Base-by-base conservation (phyloP, 2,113 vertebrate genomes). In the Labeo rohita region DNA sequence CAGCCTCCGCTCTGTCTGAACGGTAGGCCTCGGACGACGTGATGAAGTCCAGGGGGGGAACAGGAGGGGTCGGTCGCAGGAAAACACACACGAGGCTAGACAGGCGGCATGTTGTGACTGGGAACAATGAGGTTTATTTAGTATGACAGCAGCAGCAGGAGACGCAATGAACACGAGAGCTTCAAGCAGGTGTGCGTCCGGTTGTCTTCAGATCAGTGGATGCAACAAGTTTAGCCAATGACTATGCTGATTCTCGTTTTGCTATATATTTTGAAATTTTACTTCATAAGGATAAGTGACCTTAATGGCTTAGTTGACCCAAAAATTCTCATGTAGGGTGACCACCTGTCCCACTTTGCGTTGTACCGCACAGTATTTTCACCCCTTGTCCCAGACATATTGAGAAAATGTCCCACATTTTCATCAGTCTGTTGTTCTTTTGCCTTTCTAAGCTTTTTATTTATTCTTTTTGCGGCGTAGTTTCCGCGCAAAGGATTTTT, bases 51-150 rank as follows among this genome's bases (percentile, higher is more conserved):
- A 65, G 80, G 47, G 85, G 63, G 28, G 56, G 36, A 76, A 23
- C 28, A 10, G 39, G 72, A 73, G 12, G 23, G 59, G 8, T 54
- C 56, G 49, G 75, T 74, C 59, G 56, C 43, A 70, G 59, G 61
- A 89, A 70, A 73, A 85, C 80, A 83, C 70, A 78, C 85, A 79
- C 15, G 66, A 81, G 68, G 34, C 23, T 36, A 75, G 66, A 80
- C 75, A 59, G 56, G 63, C 36, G 74, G 54, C 76, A 83, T 84
- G 89, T 86, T 88, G 84, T 84, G 85, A 74, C 81, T 90, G 89
- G 45, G 78, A 70, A 66, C 61, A n/a, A 73, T 83, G 84, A 82
- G 61, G 65, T 77, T 88, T 81, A 88, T 85, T 59, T 49, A 73
- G 52, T 39, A n/a, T 84, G 86, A 87, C 85, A 85, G 85, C 9